Percentiles rank a stretch among this genome's conserved stretches.
These are phyloP conservation scores for Lepidocyrtinus sp. DNA, from an alignment of 2,888 invertebrate species.

Conservation along the genomic window DNA sequence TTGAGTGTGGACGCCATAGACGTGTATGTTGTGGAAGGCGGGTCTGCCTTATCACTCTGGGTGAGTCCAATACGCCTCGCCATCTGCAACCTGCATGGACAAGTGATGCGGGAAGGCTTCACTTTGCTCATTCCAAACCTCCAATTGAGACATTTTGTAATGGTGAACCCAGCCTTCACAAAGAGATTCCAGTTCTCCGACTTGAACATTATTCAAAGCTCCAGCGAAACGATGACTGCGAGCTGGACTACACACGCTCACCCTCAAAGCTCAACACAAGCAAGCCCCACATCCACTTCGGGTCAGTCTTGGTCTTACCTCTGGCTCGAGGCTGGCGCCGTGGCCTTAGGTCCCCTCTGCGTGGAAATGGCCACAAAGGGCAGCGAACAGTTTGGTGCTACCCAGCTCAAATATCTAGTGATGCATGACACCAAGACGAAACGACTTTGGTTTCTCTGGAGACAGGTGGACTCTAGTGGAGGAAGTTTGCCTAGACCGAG, in stretches of 20 bases:
- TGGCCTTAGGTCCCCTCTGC: constrained; percentile 90
- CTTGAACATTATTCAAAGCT: constrained; percentile 68
- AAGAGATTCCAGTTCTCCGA: constrained; percentile 70
- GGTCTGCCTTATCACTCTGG: constrained; percentile 90
- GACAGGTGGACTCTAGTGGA: constrained; percentile 74
- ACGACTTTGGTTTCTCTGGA: constrained; percentile 96
- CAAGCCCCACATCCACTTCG: constrained; percentile 69
- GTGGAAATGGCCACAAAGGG: constrained; percentile 91
- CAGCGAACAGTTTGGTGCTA: constrained; percentile 73
- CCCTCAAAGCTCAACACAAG: constrained; percentile 63
- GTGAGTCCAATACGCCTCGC: constrained; percentile 86
- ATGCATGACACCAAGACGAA: constrained; percentile 88
- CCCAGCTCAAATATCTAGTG: constrained; percentile 77
- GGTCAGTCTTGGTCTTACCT: constrained; percentile 76
- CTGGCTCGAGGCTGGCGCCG: constrained; percentile 94
- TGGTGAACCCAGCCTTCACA: constrained; percentile 69
- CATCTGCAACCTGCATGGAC: constrained; percentile 95
- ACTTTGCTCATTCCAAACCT: constrained; percentile 88
- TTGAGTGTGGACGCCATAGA: constrained; percentile 91
- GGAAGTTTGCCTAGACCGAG: constrained; percentile 28
- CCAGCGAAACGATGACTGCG: constrained; percentile 69
- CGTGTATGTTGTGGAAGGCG: constrained; percentile 90
- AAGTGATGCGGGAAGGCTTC: constrained; percentile 90
- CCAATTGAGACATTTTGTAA: constrained; percentile 79
- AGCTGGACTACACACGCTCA: constrained; percentile 69